Evolutionary conservation across 1,140 invertebrate genomes (phyloP), one percentile per base, ranked within the genome.

Genomic region (Stratiolaelaps scimitus): DNA sequence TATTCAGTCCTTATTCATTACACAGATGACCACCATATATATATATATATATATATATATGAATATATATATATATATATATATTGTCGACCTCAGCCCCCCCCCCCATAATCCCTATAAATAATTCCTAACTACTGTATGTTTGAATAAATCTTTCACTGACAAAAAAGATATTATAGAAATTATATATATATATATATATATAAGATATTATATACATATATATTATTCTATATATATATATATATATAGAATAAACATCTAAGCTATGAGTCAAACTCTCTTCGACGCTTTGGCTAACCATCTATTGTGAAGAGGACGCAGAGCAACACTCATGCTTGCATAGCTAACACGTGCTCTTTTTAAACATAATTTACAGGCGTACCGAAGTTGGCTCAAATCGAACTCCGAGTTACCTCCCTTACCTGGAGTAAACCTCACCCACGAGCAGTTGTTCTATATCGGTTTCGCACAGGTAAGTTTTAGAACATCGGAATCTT

Each of bases 371-470:
- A 2, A 10, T 28, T 66, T 65, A 23, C 20, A 72, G 78, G 91
- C 90, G 1, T 95, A 92, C 72, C 69, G 85, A 44, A 80, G 81
- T 30, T 84, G 78, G 78, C 56, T 71, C 19, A 68, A 67, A 23
- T 70, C 72, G 45, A 71, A 78, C 71, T 76, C 75, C 60, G 77
- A 80, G 71, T 81, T 84, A 60, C 72, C 80, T 29, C 78, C 82
- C 13, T 77, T 92, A 20, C 89, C 91, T 0, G 90, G 88, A 5
- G 75, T 93, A 1, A 83, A 86, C 71, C 77, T 89, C 40, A 88
- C 84, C 1, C 87, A 92, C 75, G 79, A 83, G n/a, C 89, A 93
- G 74, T 77, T 93, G 44, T 95, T 95, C 75, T 95, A 93, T 72
- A 78, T 95, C 17, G 88, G 87, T 43, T 94, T 92, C 76, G 88